A percentile compares a stretch with the other conserved stretches of the same genome.
phyloP scores from a whole-genome alignment of 1,140 invertebrate genomes.

The Lethrus apterus region DNA sequence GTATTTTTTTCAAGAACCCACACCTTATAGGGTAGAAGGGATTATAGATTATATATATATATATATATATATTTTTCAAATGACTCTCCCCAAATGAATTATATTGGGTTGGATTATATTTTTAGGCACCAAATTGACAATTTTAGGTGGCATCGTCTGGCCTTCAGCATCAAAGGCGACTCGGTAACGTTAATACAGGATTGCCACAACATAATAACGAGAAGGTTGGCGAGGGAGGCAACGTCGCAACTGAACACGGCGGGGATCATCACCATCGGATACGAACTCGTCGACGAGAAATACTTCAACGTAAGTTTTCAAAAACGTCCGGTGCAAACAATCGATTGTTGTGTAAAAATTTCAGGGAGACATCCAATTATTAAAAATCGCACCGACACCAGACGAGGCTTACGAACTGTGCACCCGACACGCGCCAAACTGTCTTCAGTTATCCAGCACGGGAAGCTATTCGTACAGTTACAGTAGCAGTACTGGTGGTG shows the following conservation, averaged over 20 bases:
- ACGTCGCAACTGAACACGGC: conserved; percentile 53
- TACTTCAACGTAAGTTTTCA: conserved; percentile 54
- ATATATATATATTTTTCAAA: too few species aligned
- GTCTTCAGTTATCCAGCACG: conserved; percentile 29
- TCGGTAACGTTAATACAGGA: conserved; percentile 65
- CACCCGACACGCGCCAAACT: conserved; percentile 56
- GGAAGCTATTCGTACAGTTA: not conserved
- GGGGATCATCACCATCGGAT: conserved; percentile 66
- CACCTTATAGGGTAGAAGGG: too few species aligned
- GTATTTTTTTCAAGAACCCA: too few species aligned
- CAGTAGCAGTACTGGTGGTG: conserved; percentile 7
- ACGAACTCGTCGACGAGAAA: conserved; percentile 59
- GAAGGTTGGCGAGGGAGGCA: conserved; percentile 48
- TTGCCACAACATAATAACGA: conserved; percentile 55
- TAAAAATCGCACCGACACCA: conserved; percentile 62
- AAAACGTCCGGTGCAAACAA: not conserved
- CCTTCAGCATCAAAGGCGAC: conserved; percentile 70
- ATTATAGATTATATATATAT: too few species aligned
- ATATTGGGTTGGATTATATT: too few species aligned
- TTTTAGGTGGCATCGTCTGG: conserved; percentile 70
- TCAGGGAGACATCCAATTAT: conserved; percentile 70
- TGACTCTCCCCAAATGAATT: too few species aligned
- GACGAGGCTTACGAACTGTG: conserved; percentile 77
- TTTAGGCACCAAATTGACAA: too few species aligned
- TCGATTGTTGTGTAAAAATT: conserved; percentile 14